Base-by-base conservation (phyloP, 1,140 invertebrate genomes). In the Calephelis nemesis region DNA sequence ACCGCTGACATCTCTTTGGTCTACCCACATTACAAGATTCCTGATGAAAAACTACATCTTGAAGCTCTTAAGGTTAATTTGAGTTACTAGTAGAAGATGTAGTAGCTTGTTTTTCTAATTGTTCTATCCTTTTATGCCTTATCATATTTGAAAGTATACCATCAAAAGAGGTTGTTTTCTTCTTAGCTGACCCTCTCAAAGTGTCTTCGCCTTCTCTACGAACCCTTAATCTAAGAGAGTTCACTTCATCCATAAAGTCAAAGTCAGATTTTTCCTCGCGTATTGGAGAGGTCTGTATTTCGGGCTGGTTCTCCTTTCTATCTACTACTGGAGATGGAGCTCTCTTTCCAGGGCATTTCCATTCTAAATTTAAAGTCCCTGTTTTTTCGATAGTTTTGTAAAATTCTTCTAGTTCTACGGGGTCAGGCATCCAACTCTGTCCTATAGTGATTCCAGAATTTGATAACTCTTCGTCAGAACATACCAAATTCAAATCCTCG, bases 191-290 rank as follows among this genome's bases (percentile, higher is more conserved):
- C 6, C 95, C 95, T 75, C 95, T 93, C 12, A 95, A 92, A 6
- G 94, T 94, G 65, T 93, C 94, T 68, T 93, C 93, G 0, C 94
- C 94, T 70, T 94, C 93, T 73, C 94, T 92, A 0, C 92, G 79
- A 7, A 95, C 94, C 67, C 94, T 93, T 52, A 95, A 78, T 70
- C 94, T 92, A 19, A 95, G 93, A 3, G 94, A 95, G 60, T 93
- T 93, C 78, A 95, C 94, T 86, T 96, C 95, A 72, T 96, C 95
- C 94, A 95, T 95, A 67, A 96, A 96, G 86, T 96, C 95, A 83
- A 96, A 96, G 78, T 96, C 94, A 0, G 95, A 94, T 76, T 93
- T 93, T 71, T 95, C 94, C 80, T 95, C 94, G 85, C 94, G 77
- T 62, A 82, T 80, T 45, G 87, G 89, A 4, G 88, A 88, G 0